Base-by-base conservation (phyloP, 2,888 invertebrate genomes). In the Xanthorhoe designata region DNA sequence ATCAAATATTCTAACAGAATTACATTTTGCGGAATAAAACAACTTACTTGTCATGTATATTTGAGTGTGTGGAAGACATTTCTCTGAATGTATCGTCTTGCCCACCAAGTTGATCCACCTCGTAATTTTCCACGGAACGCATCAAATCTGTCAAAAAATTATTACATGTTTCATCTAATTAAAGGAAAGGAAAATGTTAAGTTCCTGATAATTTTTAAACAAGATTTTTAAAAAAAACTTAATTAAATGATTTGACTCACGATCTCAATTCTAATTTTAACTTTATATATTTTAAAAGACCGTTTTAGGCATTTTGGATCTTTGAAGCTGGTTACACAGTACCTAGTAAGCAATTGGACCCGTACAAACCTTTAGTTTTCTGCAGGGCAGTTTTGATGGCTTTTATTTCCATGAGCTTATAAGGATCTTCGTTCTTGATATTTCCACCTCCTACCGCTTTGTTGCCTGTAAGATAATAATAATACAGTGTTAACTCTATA, bases 351-450 rank as follows among this genome's bases (percentile, higher is more conserved):
- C 10, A 10, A 42, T 42, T 42, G 2, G 10, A 42, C 0, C 13
- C 1, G n/a, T 47, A 47, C 45, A 17, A 17, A 65, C 92, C 92
- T 88, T 92, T 91, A 60, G 93, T 92, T 79, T 92, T 93, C 73
- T 92, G 93, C 45, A 93, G 78, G 29, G 93, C 92, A 8, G 92
- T 88, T 75, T 91, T 92, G 32, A 93, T 92, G 32, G 92, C 92
- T 73, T 92, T 91, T 66, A 93, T 93, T 84, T 93, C 92, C 92
- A 93, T 90, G 1, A 92, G 79, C 74, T 92, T 93, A 68, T 91
- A 93, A 0, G 92, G 92, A 77, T 93, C 92, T 66, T 92, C 93
- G 66, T 92, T 92, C 73, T 92, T 92, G 47, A 88, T 87, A 71
- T 91, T 91, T 1, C 83, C 85, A 9, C 78, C 77, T 9, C 62